Evolutionary conservation across 2,888 invertebrate genomes (phyloP).

Genomic region (Formica aserva): DNA sequence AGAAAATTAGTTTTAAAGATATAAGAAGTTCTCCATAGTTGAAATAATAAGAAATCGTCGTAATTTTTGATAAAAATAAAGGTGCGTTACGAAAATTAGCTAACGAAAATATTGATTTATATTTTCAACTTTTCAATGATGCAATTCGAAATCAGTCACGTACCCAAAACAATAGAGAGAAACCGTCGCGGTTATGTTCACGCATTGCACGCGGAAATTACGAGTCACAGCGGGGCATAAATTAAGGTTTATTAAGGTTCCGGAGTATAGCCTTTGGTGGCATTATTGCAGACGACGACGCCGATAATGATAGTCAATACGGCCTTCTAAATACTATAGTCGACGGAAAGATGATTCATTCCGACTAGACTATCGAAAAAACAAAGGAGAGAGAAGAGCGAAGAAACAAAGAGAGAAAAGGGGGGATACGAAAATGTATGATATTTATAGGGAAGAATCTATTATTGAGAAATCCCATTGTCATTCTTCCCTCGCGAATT

Average conservation of each 20-base stretch:
- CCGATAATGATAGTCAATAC: slow-evolving; percentile 16
- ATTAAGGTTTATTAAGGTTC: slow-evolving; percentile 34
- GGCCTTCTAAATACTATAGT: slow-evolving; percentile 1
- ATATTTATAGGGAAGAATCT: not conserved
- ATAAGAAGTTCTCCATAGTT: not conserved
- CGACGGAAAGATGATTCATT: slow-evolving; percentile 26
- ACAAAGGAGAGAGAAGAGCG: too few species aligned
- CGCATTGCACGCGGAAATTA: slow-evolving; percentile 38
- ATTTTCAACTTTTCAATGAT: not conserved
- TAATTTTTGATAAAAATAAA: too few species aligned
- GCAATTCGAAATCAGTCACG: not conserved
- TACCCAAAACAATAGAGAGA: not conserved
- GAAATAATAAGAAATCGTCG: not conserved
- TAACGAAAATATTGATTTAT: not conserved
- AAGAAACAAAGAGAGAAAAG: not conserved
- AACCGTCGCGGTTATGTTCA: not conserved
- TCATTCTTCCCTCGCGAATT: slow-evolving; percentile 54
- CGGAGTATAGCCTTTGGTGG: slow-evolving; percentile 8
- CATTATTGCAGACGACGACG: slow-evolving; percentile 24
- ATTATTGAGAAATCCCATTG: slow-evolving; percentile 40
- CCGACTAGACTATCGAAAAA: not conserved
- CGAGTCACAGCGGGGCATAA: slow-evolving; percentile 21
- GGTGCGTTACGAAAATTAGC: not conserved
- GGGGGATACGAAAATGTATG: slow-evolving; percentile 4
- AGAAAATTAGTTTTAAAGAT: not conserved